Percentiles rank a stretch among this genome's conserved stretches.
These are phyloP conservation scores for Coronaproctus castanopsis DNA, from an alignment of 2,888 invertebrate genomes.

Conservation along the genomic window DNA sequence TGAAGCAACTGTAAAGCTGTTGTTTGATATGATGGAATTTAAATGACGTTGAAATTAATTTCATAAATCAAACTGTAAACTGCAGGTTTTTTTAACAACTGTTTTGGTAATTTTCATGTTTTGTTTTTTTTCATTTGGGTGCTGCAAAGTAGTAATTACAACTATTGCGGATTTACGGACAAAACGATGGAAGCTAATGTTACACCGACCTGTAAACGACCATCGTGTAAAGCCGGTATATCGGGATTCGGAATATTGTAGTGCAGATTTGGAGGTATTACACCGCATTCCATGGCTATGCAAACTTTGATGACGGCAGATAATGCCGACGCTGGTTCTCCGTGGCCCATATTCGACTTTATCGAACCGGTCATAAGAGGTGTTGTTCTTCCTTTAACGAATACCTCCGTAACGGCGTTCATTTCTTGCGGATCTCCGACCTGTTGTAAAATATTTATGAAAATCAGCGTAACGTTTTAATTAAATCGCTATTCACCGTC, in stretches of 20 bases:
- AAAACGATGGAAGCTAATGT: too few species aligned
- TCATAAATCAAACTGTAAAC: too few species aligned
- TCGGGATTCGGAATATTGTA: slow-evolving; percentile 68
- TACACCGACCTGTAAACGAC: slow-evolving; percentile 45
- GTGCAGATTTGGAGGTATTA: slow-evolving; percentile 85
- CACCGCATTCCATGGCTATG: slow-evolving; percentile 80
- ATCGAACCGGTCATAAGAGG: slow-evolving; percentile 86
- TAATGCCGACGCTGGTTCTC: slow-evolving; percentile 81
- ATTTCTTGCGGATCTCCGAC: slow-evolving; percentile 94
- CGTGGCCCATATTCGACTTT: slow-evolving; percentile 97
- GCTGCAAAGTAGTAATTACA: too few species aligned
- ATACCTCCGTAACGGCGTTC: slow-evolving; percentile 78
- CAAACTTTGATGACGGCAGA: slow-evolving; percentile 78
- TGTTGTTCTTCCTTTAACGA: slow-evolving; percentile 43
- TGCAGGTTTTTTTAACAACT: too few species aligned
- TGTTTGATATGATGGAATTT: too few species aligned
- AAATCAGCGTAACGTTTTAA: background rate
- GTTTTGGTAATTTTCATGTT: too few species aligned
- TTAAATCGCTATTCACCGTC: too few species aligned
- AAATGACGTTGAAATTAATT: too few species aligned
- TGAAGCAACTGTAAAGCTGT: too few species aligned
- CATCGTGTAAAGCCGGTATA: slow-evolving; percentile 72
- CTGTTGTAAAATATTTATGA: slow-evolving; percentile 22
- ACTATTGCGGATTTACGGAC: too few species aligned
- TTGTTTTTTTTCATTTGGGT: too few species aligned